Evolutionary conservation across 1,140 invertebrate genomes (phyloP).

Genomic region (Linepithema humile): DNA sequence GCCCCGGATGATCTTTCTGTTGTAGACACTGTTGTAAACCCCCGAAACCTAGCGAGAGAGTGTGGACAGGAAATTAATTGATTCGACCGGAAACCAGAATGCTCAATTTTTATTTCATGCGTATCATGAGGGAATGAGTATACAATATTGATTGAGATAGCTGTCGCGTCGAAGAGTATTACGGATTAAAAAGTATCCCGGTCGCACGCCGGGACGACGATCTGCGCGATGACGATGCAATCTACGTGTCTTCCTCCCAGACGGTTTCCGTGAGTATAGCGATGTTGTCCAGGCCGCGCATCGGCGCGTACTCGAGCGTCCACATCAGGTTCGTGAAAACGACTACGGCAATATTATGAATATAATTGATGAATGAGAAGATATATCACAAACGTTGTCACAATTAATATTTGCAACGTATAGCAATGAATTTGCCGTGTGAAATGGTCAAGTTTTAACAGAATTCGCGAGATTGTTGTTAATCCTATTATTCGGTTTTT

Average conservation of each 20-base stretch:
- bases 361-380: slow-evolving; percentile 4
- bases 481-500: not conserved
- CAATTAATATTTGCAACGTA: not conserved
- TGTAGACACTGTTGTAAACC: not conserved
- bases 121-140: slow-evolving; percentile 42
- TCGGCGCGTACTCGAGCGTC: slow-evolving; percentile 91
- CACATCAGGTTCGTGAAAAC: slow-evolving; percentile 90
- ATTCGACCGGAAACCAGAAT: slow-evolving; percentile 25
- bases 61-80: not conserved
- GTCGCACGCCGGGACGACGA: not conserved
- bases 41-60: not conserved
- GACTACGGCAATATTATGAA: slow-evolving; percentile 79
- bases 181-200: slow-evolving; percentile 26
- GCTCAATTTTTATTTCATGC: slow-evolving; percentile 58
- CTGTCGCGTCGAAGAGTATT: slow-evolving; percentile 28
- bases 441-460: not conserved
- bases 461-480: slow-evolving; percentile 1
- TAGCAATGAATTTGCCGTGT: not conserved
- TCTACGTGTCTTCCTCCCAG: slow-evolving; percentile 85
- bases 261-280: slow-evolving; percentile 91
- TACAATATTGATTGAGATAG: slow-evolving; percentile 28
- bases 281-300: slow-evolving; percentile 88
- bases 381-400: not conserved
- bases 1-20: not conserved
- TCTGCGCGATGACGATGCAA: not conserved